Conservation (phyloP, 2,888 invertebrate genomes). For the Standfussiana lucernea region DNA sequence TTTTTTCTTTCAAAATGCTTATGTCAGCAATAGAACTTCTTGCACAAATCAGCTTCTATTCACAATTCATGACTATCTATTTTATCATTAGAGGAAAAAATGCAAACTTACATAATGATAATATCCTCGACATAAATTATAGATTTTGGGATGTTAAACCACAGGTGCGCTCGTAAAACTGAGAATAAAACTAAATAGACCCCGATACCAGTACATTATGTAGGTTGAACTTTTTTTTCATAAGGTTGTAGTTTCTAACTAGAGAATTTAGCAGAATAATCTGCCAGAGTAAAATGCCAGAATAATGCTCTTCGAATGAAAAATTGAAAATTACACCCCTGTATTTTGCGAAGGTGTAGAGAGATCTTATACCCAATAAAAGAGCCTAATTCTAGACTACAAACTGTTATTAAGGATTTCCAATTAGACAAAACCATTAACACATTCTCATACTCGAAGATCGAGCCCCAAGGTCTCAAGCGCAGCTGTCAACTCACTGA, state of each 20-base stretch:
- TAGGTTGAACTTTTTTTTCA: background rate
- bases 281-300: background rate
- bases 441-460: background rate
- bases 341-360: background rate
- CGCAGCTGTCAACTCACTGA: background rate
- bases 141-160: conserved; percentile 55
- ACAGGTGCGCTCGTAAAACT: conserved; percentile 49
- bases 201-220: conserved; percentile 35
- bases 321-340: background rate
- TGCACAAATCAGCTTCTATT: background rate
- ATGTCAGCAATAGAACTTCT: background rate
- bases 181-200: conserved; percentile 56
- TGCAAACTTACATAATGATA: conserved; percentile 38
- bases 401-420: too few species aligned
- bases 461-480: background rate
- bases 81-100: conserved; percentile 36
- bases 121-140: conserved; percentile 53
- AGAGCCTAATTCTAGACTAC: background rate
- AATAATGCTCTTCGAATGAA: background rate
- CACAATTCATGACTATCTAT: conserved; percentile 8
- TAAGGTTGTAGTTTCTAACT: conserved; percentile 4
- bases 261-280: background rate
- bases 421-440: background rate
- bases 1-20: background rate
- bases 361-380: background rate